phyloP scores from a whole-genome alignment of 2,113 vertebrate genomes.

The Rhegmatorhina hoffmannsi region DNA sequence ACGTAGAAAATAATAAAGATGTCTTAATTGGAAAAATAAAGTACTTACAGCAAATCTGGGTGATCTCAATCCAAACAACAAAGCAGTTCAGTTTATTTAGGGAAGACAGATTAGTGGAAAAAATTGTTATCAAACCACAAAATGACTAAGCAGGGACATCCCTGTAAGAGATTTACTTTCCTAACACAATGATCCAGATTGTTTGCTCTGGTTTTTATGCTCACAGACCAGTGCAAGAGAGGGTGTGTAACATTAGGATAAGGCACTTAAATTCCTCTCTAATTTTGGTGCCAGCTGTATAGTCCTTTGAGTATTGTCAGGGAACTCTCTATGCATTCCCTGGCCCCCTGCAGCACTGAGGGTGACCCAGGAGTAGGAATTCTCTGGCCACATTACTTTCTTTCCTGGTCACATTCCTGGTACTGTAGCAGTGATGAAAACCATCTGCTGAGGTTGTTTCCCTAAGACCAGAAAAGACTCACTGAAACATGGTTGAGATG shows the following conservation, averaged over 20 bases:
- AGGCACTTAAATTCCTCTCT: neutral
- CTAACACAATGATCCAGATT: neutral
- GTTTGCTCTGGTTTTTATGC: neutral
- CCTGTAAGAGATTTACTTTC: slow-evolving; percentile 12
- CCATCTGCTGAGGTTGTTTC: slow-evolving; percentile 23
- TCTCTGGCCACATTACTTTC: neutral
- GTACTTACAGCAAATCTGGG: slow-evolving; percentile 4
- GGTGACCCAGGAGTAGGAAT: neutral
- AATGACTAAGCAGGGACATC: slow-evolving; percentile 41
- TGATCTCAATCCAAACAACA: slow-evolving; percentile 49
- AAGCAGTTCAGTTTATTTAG: slow-evolving; percentile 46
- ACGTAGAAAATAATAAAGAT: slow-evolving; percentile 30
- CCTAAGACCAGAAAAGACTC: neutral
- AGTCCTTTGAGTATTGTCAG: neutral
- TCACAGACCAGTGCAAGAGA: neutral
- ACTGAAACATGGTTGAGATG: neutral
- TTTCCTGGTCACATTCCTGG: neutral
- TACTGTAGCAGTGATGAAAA: slow-evolving; percentile 5
- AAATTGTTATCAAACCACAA: slow-evolving; percentile 51
- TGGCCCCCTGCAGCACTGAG: neutral
- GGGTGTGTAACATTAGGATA: neutral
- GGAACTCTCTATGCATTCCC: neutral
- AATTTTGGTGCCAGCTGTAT: neutral
- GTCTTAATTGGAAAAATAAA: slow-evolving; percentile 43
- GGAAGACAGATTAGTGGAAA: neutral